Base-by-base conservation (phyloP, 2,888 invertebrate species). In the Heliconius ismenius region DNA sequence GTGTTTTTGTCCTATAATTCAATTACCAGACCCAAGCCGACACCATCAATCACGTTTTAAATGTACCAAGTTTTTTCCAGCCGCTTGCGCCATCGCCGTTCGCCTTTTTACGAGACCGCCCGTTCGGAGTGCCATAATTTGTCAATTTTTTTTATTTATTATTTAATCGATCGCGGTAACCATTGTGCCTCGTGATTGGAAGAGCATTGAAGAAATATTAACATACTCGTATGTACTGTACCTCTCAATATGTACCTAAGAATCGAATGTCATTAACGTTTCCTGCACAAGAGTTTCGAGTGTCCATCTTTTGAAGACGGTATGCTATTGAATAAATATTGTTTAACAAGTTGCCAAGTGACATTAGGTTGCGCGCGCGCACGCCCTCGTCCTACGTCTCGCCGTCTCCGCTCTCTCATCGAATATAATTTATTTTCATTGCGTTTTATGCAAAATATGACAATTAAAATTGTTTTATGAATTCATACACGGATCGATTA, bases 31-130 rank as follows among this genome's bases (percentile, higher is more conserved):
- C 88, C 86, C 88, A 84, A 82, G 81, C 79, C 82, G 79, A 82
- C 83, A 86, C 85, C 91, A 93, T 93, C 91, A 93, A 93, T 93
- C 93, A 93, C 89, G 91, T 86, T 92, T 93, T 91, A 93, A 92
- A 90, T 92, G 91, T 93, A 92, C 90, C 92, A 89, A 85, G 90
- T 88, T 92, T 92, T 89, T 88, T 83, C 81, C 83, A 81, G 79
- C 80, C 82, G 84, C 86, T 87, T 87, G 84, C 85, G 81, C 85
- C 87, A 80, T 81, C 85, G 83, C 84, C 85, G 83, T 10, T 11
- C 36, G 36, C 36, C 84, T 88, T 87, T 88, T 87, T 84, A 86
- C 85, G 83, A 87, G 83, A 85, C 90, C 90, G 89, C 88, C 84
- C 84, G 85, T 85, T 85, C 85, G 83, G 85, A 83, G 84, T 84